Evolutionary conservation across 1,140 invertebrate species (phyloP), one percentile per base, ranked within the genome.

Genomic region (Polypedilum vanderplanki): DNA sequence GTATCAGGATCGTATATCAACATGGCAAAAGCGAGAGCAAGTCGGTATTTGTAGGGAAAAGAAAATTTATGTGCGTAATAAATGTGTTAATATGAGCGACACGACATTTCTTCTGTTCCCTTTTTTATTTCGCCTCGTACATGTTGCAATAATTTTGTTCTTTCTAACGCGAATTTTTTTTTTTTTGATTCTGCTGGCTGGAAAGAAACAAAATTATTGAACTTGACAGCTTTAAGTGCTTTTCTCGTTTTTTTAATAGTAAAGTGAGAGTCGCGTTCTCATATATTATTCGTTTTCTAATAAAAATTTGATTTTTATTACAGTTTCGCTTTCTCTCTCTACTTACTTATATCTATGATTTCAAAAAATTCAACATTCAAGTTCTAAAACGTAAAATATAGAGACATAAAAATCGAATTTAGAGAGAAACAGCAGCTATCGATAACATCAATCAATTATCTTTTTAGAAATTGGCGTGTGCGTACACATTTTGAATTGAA

Each of bases 31-130:
- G 46, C n/a, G 3, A 12, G 46, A 3, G 1, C 46, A 15, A 15
- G 46, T 15, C 8, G 8, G 46, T 17, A 17, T 57, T 2, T 1
- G n/a, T 15, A 3, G n/a, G n/a, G 46, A 12, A 12, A 17, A 9
- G n/a, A 57, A 57, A 57, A 57, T 57, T 57, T 57, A 57, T 57
- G 46, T 15, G 46, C 46, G 46, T 57, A 57, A 57, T 57, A 57
- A 57, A 57, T 57, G 46, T 57, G 46, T 57, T 57, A 57, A 57
- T 57, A 57, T 57, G 46, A 57, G n/a, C 46, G 46, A 57, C 46
- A 57, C 46, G 46, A 57, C 24, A 33, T 33, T 33, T 33, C 24
- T 57, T 57, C 46, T 57, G 46, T 57, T 15, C n/a, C n/a, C n/a
- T 17, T 57, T 17, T 33, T 33, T 33, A 33, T 33, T 33, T 33